Evolutionary conservation across 2,888 invertebrate genomes (phyloP).

Genomic region (Neuroscelio doddi): DNA sequence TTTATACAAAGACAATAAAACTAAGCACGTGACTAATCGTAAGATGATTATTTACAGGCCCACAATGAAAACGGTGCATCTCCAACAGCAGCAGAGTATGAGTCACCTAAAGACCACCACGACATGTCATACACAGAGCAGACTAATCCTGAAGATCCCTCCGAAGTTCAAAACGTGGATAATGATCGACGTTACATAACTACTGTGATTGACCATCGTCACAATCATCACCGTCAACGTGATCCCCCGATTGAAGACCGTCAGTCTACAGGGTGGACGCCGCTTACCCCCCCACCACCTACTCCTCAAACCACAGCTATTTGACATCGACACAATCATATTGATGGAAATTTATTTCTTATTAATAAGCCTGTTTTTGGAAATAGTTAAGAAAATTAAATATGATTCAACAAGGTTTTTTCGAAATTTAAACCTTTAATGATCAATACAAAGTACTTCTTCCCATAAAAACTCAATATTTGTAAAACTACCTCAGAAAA

Average conservation of each 20-base stretch:
- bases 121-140: slow-evolving; percentile 52
- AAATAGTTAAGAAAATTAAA: no score
- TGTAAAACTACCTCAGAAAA: no score
- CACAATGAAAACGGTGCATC: slow-evolving; percentile 44
- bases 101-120: slow-evolving; percentile 59
- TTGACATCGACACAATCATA: slow-evolving; percentile 49
- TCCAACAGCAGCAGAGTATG: slow-evolving; percentile 50
- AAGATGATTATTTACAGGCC: slow-evolving; percentile 29
- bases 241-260: slow-evolving; percentile 36
- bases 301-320: slow-evolving; percentile 67
- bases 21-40: no score
- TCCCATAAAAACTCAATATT: no score
- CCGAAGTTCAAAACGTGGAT: slow-evolving; percentile 42
- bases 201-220: slow-evolving; percentile 60
- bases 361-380: no score
- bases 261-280: slow-evolving; percentile 41
- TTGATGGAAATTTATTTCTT: no score
- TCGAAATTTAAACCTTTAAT: no score
- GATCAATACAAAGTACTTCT: no score
- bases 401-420: no score
- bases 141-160: slow-evolving; percentile 44
- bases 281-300: slow-evolving; percentile 66
- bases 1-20: no score
- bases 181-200: slow-evolving; percentile 61
- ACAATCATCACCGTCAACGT: slow-evolving; percentile 52